These are phyloP conservation scores for Thamnaconus septentrionalis DNA, from an alignment of 2,113 vertebrate genomes.

Conservation along the genomic window DNA sequence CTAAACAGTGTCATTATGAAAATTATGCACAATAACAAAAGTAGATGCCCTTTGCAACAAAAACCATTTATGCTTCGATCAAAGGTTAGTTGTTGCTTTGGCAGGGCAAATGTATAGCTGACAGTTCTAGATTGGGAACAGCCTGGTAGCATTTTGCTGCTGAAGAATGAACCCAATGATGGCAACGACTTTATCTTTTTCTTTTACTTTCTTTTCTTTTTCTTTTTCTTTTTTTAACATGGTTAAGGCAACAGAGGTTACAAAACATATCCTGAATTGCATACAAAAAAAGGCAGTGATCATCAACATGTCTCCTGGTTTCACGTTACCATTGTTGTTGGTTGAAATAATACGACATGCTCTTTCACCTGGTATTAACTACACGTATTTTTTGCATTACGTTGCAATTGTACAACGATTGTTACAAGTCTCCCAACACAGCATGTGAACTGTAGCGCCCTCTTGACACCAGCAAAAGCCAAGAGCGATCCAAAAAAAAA, in stretches of 20 bases:
- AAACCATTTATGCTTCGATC: constrained; percentile 9
- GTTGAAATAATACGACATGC: no score
- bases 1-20: constrained; percentile 36
- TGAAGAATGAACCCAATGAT: constrained; percentile 6
- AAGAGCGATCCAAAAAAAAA: constrained; percentile 23
- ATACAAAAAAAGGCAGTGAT: not conserved
- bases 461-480: constrained; percentile 33
- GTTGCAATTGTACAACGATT: no score
- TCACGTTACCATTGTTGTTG: not conserved
- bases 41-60: not conserved
- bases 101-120: not conserved
- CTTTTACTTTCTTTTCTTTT: not conserved
- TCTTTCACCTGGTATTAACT: no score
- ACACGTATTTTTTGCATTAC: no score
- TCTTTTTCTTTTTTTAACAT: not conserved
- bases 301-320: not conserved
- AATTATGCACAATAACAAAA: constrained; percentile 26
- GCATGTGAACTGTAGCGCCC: not conserved
- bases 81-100: constrained; percentile 6
- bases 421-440: constrained; percentile 19
- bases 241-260: constrained; percentile 12
- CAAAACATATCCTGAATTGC: not conserved
- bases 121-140: constrained; percentile 15
- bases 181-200: not conserved
- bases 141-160: constrained; percentile 6